Evolutionary conservation across 2,888 invertebrate genomes (phyloP), one percentile per base, ranked within the genome.

Genomic region (Lamellibrachia satsuma): DNA sequence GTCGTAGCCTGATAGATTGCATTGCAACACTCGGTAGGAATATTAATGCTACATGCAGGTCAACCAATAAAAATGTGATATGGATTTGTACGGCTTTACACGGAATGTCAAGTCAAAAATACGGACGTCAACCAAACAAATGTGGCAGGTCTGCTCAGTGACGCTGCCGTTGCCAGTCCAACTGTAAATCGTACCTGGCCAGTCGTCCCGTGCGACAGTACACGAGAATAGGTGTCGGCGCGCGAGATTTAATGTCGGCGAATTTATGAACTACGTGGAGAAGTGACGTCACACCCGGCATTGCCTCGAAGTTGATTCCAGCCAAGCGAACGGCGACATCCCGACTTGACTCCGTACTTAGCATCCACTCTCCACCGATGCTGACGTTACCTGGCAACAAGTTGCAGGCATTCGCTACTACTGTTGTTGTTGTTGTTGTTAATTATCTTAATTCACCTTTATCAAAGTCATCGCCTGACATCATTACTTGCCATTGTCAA

Each of bases 171-270:
- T 11, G 15, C 75, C 15, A 75, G 22, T 75, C 60, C 60, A 60
- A 57, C 57, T 15, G 22, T 75, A 15, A 75, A 75, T n/a, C 75
- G 2, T 75, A 75, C 75, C 75, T 75, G 75, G 75, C 75, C 75
- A 75, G 75, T 75, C 75, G 75, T 22, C 75, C 75, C 22, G 75
- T 75, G 75, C 75, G 75, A 75, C 75, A 75, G 75, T 75, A 75
- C 75, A 75, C 75, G 75, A 75, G 75, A 75, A 75, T 75, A 22
- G 75, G 75, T 6, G 75, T 75, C 75, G 75, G 75, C 11, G 75
- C 15, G 75, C 22, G 75, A 75, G 75, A 75, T 75, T 22, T 75
- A n/a, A 75, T 75, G 15, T 75, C 75, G 11, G 75, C 22, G 75
- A 75, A 75, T 75, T 75, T 75, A 15, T 75, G 75, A 75, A 75